These are phyloP conservation scores for Chlorodrepanis virens DNA, from an alignment of 2,113 vertebrate genomes.

Conservation along the genomic window DNA sequence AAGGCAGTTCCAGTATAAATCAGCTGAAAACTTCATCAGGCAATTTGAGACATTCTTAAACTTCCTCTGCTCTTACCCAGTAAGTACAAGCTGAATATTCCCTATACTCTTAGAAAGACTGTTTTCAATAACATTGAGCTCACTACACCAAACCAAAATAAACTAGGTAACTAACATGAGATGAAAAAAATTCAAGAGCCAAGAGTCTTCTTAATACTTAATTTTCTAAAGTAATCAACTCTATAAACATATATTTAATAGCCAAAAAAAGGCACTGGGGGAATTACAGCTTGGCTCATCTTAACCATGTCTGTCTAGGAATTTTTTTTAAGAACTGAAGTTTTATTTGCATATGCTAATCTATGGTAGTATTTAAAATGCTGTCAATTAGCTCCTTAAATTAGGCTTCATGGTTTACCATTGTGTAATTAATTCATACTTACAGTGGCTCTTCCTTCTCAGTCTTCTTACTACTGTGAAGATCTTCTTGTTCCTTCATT, in stretches of 20 bases:
- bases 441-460: slow-evolving; percentile 80
- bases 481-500: slow-evolving; percentile 75
- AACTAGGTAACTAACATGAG: background rate
- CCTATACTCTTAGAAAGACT: background rate
- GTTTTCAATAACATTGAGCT: background rate
- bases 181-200: background rate
- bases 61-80: background rate
- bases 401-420: background rate
- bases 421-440: slow-evolving; percentile 31
- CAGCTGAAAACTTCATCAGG: background rate
- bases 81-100: background rate
- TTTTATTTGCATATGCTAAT: background rate
- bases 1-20: background rate
- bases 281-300: background rate
- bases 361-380: background rate
- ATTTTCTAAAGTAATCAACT: background rate
- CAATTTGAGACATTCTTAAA: background rate
- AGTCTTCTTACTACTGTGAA: slow-evolving; percentile 28
- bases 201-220: background rate
- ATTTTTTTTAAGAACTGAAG: background rate
- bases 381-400: background rate
- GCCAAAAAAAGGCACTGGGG: background rate
- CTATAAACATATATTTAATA: background rate
- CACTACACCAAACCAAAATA: background rate
- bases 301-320: background rate